Percentiles rank a stretch among this genome's conserved stretches.
These are phyloP conservation scores for crab-eating macaque (Macaca fascicularis) DNA, from an alignment of 2,113 vertebrate species.

Conservation along the genomic window T2T-MFA8v1.1 NC_088381.1:162079001-162079500, in stretches of 20 bases:
- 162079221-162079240: slow-evolving; percentile 61
- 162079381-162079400: slow-evolving; percentile 97
- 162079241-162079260: neutral
- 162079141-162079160: neutral
- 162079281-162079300: neutral
- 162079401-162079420: slow-evolving; percentile 87
- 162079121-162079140: neutral
- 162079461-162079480: neutral
- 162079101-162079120: slow-evolving; percentile 66
- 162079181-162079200: slow-evolving; percentile 1
- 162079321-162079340: neutral
- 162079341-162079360: slow-evolving; percentile 90
- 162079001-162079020: slow-evolving; percentile 60
- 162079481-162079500: slow-evolving; percentile 31
- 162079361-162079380: slow-evolving; percentile 95
- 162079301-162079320: neutral
- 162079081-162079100: slow-evolving; percentile 55
- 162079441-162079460: slow-evolving; percentile 7
- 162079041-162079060: neutral
- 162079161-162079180: neutral
- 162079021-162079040: slow-evolving; percentile 53
- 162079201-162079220: slow-evolving; percentile 25
- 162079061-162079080: neutral
- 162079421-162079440: neutral
- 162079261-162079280: slow-evolving; percentile 53